Conservation (phyloP, 1,140 invertebrate genomes). For the Pararge aegeria region DNA sequence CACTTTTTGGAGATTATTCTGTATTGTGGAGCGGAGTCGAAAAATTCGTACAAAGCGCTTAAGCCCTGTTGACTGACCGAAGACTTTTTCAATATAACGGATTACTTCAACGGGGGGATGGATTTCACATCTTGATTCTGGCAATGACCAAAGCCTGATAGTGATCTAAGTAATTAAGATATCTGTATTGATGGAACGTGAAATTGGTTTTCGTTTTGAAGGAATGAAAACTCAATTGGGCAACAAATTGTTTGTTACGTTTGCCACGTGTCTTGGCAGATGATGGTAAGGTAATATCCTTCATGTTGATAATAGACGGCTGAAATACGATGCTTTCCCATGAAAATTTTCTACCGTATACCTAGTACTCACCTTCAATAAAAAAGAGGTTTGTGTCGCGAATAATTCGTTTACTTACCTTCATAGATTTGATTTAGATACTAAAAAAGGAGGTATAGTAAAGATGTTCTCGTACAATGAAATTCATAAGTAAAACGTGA, state of each 20-base stretch:
- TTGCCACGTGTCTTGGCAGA: conserved; percentile 26
- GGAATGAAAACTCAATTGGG: conserved; percentile 30
- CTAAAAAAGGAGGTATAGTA: too few relatives aligned
- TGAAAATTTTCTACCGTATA: too few relatives aligned
- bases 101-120: conserved; percentile 41
- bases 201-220: conserved; percentile 42
- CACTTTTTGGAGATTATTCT: conserved; percentile 76
- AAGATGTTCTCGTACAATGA: too few relatives aligned
- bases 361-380: too few relatives aligned
- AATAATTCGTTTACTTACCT: too few relatives aligned
- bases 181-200: conserved; percentile 46
- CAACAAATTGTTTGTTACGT: conserved; percentile 12
- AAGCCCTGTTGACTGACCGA: conserved; percentile 71
- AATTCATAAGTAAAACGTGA: too few relatives aligned
- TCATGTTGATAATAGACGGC: background rate
- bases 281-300: conserved; percentile 8
- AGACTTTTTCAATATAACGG: conserved; percentile 46
- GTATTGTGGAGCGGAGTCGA: conserved; percentile 64
- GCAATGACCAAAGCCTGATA: conserved; percentile 28
- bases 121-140: conserved; percentile 58
- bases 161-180: conserved; percentile 45
- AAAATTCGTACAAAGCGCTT: conserved; percentile 56
- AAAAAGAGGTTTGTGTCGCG: too few relatives aligned
- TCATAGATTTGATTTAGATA: too few relatives aligned
- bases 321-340: too few relatives aligned